Evolutionary conservation across 1,140 invertebrate genomes (phyloP), one percentile per base, ranked within the genome.

Genomic region (Tetramorium simillimum): DNA sequence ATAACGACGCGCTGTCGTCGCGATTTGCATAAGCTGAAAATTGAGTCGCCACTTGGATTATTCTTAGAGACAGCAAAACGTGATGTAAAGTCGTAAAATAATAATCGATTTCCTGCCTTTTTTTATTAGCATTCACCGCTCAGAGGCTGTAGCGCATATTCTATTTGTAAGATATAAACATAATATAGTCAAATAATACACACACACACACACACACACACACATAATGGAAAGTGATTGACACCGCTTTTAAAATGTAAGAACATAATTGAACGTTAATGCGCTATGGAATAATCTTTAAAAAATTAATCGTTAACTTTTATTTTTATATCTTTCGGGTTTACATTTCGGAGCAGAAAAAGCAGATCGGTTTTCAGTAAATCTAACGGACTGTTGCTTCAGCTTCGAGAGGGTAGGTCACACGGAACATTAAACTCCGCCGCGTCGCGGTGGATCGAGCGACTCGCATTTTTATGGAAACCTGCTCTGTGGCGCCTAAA

Each of bases 401-500:
- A 87, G 89, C 82, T 90, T 87, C 88, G 60, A 91, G 88, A 75
- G 91, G 90, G 88, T 90, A 86, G 89, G 87, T 89, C 90, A 86
- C 85, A 86, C 85, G 88, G 89, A 90, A 86, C 90, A 92, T 92
- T 92, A 93, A 92, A 92, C 89, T 86, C 53, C 56, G 77, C 58
- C 85, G 78, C 62, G 72, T 92, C 89, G 89, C 88, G 67, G 85
- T 58, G 86, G 88, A 91, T 90, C 89, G 90, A 73, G 56, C 69
- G 65, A 81, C 88, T 90, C 88, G 80, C 89, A 91, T 93, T 92
- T 94, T 93, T 93, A 91, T 92, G 91, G 88, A 93, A 91, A 93
- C 93, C 90, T 91, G 90, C 90, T 92, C 80, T 40, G 80, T 84
- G 92, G 93, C 92, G 92, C 91, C 92, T 91, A 90, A 94, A 92